Percentiles rank a stretch among this genome's conserved stretches.
Conservation (phyloP, 2,113 vertebrate species). For the Tragulus kanchil region DNA sequence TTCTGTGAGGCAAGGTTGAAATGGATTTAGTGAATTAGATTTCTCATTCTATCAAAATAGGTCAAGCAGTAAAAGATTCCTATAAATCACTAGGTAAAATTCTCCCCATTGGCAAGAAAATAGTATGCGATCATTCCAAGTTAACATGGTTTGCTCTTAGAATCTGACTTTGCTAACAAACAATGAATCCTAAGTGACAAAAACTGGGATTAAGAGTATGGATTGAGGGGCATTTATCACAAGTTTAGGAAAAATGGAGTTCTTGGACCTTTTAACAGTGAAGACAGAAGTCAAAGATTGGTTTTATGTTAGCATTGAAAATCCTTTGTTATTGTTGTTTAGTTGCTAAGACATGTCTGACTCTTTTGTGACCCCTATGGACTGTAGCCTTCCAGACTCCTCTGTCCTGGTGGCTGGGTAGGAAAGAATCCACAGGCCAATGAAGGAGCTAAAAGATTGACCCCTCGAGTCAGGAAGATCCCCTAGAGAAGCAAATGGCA, state of each 20-base stretch:
- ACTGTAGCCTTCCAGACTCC: not conserved
- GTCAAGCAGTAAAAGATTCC: not conserved
- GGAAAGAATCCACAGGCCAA: not conserved
- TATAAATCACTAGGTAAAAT: not conserved
- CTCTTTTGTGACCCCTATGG: not conserved
- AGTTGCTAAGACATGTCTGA: not conserved
- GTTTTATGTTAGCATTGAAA: constrained; percentile 35
- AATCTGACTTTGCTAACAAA: not conserved
- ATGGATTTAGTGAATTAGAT: not conserved
- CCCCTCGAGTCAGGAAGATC: not conserved
- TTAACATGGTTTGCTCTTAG: not conserved
- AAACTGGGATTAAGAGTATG: not conserved
- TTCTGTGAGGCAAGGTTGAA: not conserved
- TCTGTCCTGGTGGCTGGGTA: not conserved
- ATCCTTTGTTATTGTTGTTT: not conserved
- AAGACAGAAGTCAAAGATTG: not conserved
- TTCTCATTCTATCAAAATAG: not conserved
- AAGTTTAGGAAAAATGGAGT: not conserved
- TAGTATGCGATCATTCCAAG: not conserved
- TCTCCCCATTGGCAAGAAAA: not conserved
- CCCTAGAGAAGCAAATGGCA: not conserved
- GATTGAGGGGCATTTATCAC: not conserved
- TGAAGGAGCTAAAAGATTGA: not conserved
- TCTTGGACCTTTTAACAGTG: not conserved
- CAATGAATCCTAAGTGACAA: not conserved